phyloP scores from a whole-genome alignment of 2,888 invertebrate genomes.

The Empis stercorea region DNA sequence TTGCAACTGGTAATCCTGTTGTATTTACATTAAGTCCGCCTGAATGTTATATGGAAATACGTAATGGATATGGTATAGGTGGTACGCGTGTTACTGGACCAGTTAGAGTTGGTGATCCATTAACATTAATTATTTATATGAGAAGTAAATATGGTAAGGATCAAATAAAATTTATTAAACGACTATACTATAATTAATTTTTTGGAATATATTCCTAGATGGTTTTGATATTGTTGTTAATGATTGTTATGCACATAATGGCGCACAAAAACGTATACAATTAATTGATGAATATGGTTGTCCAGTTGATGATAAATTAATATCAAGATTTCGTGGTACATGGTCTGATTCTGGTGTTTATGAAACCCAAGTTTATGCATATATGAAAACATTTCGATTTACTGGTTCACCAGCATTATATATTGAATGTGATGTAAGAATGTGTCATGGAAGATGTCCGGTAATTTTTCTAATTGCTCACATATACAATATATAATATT shows the following conservation, averaged over 20 bases:
- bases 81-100: constrained; percentile 79
- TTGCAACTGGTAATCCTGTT: constrained; percentile 88
- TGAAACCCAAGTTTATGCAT: constrained; percentile 88
- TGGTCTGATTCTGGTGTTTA: constrained; percentile 83
- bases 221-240: constrained; percentile 92
- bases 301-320: constrained; percentile 84
- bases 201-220: constrained; percentile 43
- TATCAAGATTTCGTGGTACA: constrained; percentile 84
- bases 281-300: constrained; percentile 87
- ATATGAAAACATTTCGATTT: constrained; percentile 82
- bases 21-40: constrained; percentile 87
- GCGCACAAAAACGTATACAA: constrained; percentile 81
- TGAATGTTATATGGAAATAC: constrained; percentile 92
- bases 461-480: constrained; percentile 45
- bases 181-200: background rate
- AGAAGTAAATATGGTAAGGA: constrained; percentile 78
- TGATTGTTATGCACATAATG: constrained; percentile 89
- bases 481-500: background rate
- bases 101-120: constrained; percentile 81
- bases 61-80: constrained; percentile 77
- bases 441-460: constrained; percentile 91
- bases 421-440: constrained; percentile 87
- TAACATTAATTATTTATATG: constrained; percentile 88
- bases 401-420: constrained; percentile 88
- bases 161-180: background rate